Base-by-base conservation (phyloP, 2,888 invertebrate species). In the Patella caerulea region DNA sequence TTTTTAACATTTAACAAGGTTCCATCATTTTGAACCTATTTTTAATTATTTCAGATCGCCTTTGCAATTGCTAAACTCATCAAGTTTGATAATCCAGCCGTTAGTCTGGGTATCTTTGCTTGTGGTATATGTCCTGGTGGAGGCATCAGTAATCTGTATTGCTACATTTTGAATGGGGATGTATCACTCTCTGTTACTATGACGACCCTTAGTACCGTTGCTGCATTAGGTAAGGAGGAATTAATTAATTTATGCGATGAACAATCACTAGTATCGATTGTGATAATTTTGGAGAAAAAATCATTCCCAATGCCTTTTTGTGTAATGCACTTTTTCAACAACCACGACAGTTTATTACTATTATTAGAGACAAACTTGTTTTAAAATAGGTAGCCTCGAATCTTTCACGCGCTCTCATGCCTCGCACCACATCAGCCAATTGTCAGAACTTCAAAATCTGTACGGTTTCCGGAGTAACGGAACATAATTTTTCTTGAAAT, bases 111-210 rank as follows among this genome's bases (percentile, higher is more conserved):
- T 3, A 88, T 93, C 54, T 93, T 93, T 79, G 89, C 92, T 4
- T 87, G 92, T 12, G 93, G 92, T 0, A 91, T 92, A 78, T 90
- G 91, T 75, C 93, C 93, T 17, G 93, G 93, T 11, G 93, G 99
- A 0, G 98, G 98, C 0, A 97, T 98, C 45, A 98, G 98, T 73
- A 99, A 99, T 92, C 96, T 98, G 86, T 99, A 98, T 97, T 96
- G 97, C 0, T 95, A 96, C 83, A 94, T 98, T 19, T 93, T 99
- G 2, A 96, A 95, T 4, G 98, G 97, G 7, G 98, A 99, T 92
- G 94, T 98, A 7, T 96, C 97, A 91, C 93, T 99, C 69, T 98
- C 98, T 0, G 94, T 99, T 73, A 95, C 98, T 19, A 98, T 99
- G 98, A 99, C 98, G 0, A 95, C 97, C 12, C 93, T 97, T 77